Conservation (phyloP, 92 coral and sea anemone genomes). For the Epizoanthus fatuus region DNA sequence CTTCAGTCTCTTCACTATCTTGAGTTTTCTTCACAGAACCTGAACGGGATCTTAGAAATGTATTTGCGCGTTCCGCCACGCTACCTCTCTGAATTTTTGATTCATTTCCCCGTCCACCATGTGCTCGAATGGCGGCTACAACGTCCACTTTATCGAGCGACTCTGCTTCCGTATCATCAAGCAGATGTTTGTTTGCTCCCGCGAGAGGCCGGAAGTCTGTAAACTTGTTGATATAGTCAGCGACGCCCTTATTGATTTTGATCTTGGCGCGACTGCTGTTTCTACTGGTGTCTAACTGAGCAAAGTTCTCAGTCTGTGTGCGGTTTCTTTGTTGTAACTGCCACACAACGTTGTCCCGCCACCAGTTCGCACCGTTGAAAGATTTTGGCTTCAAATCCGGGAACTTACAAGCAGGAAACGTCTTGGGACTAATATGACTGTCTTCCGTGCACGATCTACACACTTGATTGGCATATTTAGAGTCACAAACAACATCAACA, state of each 20-base stretch:
- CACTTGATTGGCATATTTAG: conserved; percentile 4
- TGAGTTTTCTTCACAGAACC: conserved; percentile 20
- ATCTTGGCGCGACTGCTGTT: conserved; percentile 55
- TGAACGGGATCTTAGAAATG: conserved; percentile 66
- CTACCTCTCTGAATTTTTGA: conserved; percentile 56
- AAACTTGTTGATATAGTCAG: conserved; percentile 81
- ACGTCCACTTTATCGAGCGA: conserved; percentile 69
- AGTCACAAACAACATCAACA: not conserved
- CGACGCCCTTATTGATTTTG: conserved; percentile 76
- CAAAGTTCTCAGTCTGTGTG: conserved; percentile 76
- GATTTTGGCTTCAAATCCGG: conserved; percentile 36
- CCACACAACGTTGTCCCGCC: conserved; percentile 87
- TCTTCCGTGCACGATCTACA: conserved; percentile 33
- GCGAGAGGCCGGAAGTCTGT: conserved; percentile 73
- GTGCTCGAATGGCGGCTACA: conserved; percentile 76
- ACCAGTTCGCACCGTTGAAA: conserved; percentile 70
- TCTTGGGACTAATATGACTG: conserved; percentile 13
- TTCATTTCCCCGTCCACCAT: conserved; percentile 50
- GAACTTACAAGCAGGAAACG: conserved; percentile 41
- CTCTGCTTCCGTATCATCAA: conserved; percentile 58
- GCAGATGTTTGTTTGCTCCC: conserved; percentile 36
- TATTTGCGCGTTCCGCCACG: conserved; percentile 78
- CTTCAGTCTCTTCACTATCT: conserved; percentile 42
- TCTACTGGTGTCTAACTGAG: conserved; percentile 65
- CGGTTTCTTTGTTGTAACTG: conserved; percentile 80